Base-by-base conservation (phyloP, 2,113 vertebrate genomes). In the Nibea albiflora region DNA sequence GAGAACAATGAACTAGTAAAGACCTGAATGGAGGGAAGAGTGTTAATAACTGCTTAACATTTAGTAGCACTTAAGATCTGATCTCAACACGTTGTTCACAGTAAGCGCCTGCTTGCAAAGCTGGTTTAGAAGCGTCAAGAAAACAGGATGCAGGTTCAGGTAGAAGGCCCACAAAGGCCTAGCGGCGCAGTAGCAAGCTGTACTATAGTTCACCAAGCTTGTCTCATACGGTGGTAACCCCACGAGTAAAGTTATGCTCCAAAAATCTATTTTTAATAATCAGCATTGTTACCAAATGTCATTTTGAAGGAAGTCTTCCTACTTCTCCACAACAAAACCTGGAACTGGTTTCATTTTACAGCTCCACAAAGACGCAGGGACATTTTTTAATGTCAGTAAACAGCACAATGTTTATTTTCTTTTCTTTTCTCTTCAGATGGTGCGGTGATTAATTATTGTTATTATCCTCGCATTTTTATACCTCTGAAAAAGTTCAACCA, bases 1-100 rank as follows among this genome's bases (percentile, higher is more conserved):
- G 44, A 76, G 83, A 82, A 91, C 78, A 88, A 88, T 84, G 68
- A 24, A 19, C 22, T 5, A 20, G 35, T 78, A 56, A 75, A 75
- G 22, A 2, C 1, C 4, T 85, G 73, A 85, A 81, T 78, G 52
- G 58, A 62, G 62, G 81, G 46, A 76, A 78, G 17, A 69, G 75
- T 54, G 73, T 81, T 19, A 16, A 61, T 58, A 11, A 61, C 56
- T 26, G 73, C 42, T 86, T 4, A 66, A 83, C 64, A 58, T 46
- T 52, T 5, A 76, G 46, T n/a, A 50, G 10, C 28, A 19, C 46
- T 76, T 49, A 17, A 46, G 68, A 74, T 86, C 57, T 66, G 26
- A 76, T 65, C 4, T 39, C 0, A 70, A 44, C 35, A 42, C 6
- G 49, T 15, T 63, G 60, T 66, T 64, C 50, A 35, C 42, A 46